Evolutionary conservation across 2,113 vertebrate genomes (phyloP).

Genomic region (Tylochromis polylepis): DNA sequence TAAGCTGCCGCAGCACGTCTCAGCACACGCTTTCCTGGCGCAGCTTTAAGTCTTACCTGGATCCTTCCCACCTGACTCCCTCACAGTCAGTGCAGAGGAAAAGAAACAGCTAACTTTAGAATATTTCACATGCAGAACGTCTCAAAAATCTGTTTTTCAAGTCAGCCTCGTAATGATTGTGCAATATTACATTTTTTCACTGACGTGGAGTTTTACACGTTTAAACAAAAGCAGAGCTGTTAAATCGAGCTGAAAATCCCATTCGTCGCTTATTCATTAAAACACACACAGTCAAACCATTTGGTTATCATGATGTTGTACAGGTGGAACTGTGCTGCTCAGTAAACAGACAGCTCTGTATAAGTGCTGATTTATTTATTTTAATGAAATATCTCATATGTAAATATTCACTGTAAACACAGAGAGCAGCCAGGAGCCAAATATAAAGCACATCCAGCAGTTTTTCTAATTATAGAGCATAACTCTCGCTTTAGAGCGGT

Average conservation of each 20-base stretch:
- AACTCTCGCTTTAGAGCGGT: not conserved
- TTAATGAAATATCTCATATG: not conserved
- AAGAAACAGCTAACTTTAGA: no score
- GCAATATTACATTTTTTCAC: not conserved
- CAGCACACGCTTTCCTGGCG: not conserved
- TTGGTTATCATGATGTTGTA: rapidly evolving
- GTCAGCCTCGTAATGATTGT: rapidly evolving
- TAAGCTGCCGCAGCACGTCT: not conserved
- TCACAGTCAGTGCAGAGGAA: no score
- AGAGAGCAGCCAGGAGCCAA: not conserved
- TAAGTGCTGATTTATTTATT: not conserved
- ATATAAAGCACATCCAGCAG: not conserved
- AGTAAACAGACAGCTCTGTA: not conserved
- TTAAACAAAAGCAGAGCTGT: rapidly evolving
- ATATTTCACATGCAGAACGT: not conserved
- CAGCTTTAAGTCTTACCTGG: not conserved
- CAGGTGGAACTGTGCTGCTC: not conserved
- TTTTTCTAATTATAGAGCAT: no score
- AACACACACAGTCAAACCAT: not conserved
- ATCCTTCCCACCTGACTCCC: not conserved
- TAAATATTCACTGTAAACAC: not conserved
- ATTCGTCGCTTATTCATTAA: not conserved
- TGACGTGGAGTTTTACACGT: not conserved
- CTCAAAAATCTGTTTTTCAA: not conserved
- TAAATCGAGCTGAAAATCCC: not conserved